Base-by-base conservation (phyloP, 1,140 invertebrate genomes). In the Hyles euphorbiae region DNA sequence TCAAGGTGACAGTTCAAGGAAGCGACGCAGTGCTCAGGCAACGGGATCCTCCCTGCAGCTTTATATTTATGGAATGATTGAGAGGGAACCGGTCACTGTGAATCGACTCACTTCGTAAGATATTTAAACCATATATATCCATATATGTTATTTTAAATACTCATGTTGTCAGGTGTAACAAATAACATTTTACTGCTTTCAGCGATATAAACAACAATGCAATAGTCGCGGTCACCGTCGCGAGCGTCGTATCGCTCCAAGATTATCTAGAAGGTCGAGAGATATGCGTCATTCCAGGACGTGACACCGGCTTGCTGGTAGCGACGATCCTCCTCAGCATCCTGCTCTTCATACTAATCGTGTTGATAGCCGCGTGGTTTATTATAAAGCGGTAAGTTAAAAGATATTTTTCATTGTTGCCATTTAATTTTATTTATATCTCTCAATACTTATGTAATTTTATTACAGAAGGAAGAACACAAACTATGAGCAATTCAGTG, bases 21-120 rank as follows among this genome's bases (percentile, higher is more conserved):
- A 58, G 11, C 67, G 53, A 57, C 66, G 62, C 45, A 56, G 73
- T 48, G 34, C 47, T 0, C 33, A 11, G 36, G 32, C 57, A 53
- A 6, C 57, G 9, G 73, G 78, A n/a, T 68, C 76, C 5, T 70
- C 76, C 8, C 51, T 88, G 34, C 76, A 80, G 61, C 63, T 88
- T 22, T 81, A 74, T 64, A 68, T 87, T 33, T 88, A 88, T 67
- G 85, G 83, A 57, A 59, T 88, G 53, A 62, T 67, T n/a, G 61
- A 78, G 52, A 68, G 61, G 22, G 72, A 81, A 66, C 76, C 78
- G 36, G 74, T 88, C 34, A 50, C 68, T 44, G 78, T 83, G 1
- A 53, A 68, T 34, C 65, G 56, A 45, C 72, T 88, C 6, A 72
- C 59, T 8, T 58, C 61, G 75, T 81, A 70, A 63, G 43, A 51